phyloP scores from a whole-genome alignment of 1,140 invertebrate genomes.

The Homalodisca vitripennis region DNA sequence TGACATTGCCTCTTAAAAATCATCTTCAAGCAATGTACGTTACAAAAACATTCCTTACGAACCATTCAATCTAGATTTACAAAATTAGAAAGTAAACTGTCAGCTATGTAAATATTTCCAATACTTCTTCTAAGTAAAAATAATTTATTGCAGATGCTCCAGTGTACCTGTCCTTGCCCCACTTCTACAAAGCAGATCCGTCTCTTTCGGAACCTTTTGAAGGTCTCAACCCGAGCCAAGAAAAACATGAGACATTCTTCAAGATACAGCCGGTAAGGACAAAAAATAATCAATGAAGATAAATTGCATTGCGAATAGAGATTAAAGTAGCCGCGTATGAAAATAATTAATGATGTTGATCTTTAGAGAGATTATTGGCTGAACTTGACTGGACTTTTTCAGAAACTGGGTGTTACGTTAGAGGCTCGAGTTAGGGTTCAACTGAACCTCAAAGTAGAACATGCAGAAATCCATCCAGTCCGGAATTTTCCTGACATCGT shows the following conservation, averaged over 20 bases:
- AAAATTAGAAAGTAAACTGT: too few relatives aligned
- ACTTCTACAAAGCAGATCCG: constrained; percentile 82
- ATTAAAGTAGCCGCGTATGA: too few relatives aligned
- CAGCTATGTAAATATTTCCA: too few relatives aligned
- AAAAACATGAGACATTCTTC: constrained; percentile 75
- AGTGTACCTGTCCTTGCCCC: constrained; percentile 82
- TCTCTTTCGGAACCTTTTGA: constrained; percentile 66
- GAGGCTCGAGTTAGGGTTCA: constrained; percentile 80
- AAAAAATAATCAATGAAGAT: too few relatives aligned
- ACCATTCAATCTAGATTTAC: too few relatives aligned
- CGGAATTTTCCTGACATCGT: constrained; percentile 75
- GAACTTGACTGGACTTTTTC: constrained; percentile 45
- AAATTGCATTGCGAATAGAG: too few relatives aligned
- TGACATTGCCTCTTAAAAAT: too few relatives aligned
- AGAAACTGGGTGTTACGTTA: constrained; percentile 84
- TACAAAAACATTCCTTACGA: too few relatives aligned
- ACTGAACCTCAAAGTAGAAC: constrained; percentile 75
- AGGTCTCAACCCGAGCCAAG: constrained; percentile 68
- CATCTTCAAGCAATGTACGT: too few relatives aligned
- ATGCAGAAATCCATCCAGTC: constrained; percentile 65
- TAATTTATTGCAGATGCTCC: constrained; percentile 68
- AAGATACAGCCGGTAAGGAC: constrained; percentile 80
- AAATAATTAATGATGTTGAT: too few relatives aligned
- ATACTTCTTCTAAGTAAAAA: too few relatives aligned
- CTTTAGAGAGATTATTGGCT: too few relatives aligned